Conservation (phyloP, 2,888 invertebrate species). For the Hoplodrina ambigua region DNA sequence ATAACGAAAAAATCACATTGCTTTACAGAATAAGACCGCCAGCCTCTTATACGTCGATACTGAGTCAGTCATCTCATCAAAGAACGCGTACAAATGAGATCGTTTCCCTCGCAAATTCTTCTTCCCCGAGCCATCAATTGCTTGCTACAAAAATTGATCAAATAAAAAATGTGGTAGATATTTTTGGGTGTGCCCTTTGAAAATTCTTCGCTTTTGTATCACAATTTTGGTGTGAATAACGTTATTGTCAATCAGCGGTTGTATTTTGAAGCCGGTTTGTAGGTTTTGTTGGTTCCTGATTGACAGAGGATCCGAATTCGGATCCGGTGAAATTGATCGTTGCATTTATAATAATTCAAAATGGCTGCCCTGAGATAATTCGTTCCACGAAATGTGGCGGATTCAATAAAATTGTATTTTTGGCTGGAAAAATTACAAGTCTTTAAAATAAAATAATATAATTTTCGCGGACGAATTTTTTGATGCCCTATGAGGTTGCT, state of each 20-base stretch:
- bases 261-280: conserved; percentile 27
- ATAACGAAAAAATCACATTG: conserved; percentile 4
- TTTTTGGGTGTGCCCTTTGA: conserved; percentile 63
- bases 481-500: too few relatives aligned
- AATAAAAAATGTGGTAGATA: conserved; percentile 72
- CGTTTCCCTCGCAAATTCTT: conserved; percentile 70
- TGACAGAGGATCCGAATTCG: conserved; percentile 28
- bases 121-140: conserved; percentile 71
- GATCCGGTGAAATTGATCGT: conserved; percentile 28
- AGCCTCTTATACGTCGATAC: conserved; percentile 61
- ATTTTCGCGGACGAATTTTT: too few relatives aligned
- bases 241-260: conserved; percentile 61
- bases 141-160: conserved; percentile 77
- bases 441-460: neutral
- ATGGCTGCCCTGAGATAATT: conserved; percentile 15
- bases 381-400: neutral
- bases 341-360: conserved; percentile 33
- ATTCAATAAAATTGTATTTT: neutral
- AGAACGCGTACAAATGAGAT: conserved; percentile 77
- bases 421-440: neutral
- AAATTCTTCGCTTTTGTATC: conserved; percentile 55
- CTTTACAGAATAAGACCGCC: conserved; percentile 47
- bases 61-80: conserved; percentile 72
- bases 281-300: conserved; percentile 32
- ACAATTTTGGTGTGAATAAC: conserved; percentile 56